Evolutionary conservation across 2,113 vertebrate species (phyloP), one percentile per base, ranked within the genome.

Genomic region (Petromus typicus): DNA sequence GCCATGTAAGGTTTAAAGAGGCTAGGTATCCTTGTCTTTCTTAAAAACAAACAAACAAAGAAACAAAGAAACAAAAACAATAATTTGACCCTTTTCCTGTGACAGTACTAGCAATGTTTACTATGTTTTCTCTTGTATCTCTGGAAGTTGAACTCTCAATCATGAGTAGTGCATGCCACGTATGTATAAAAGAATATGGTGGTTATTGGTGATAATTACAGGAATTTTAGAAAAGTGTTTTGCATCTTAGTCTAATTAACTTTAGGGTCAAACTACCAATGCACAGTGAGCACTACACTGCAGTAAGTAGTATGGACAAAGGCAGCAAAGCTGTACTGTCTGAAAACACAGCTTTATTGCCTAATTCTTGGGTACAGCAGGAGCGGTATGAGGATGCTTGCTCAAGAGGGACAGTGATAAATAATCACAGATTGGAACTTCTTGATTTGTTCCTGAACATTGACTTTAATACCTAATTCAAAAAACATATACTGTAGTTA

Each of bases 391-490:
- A n/a, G 9, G 7, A 89, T 43, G 12, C n/a, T 95, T 59, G 4
- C 14, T 75, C 1, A 85, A 63, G 73, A 30, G 12, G 54, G 37
- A 54, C 14, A 2, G 17, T 92, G 66, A 0, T 0, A 5, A 5
- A 13, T 67, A 30, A 87, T 90, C 48, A 57, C 25, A 54, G 43
- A 20, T 63, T 25, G 67, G 5, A 34, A 23, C 3, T 40, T 20
- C 22, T 71, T 76, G 48, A 27, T 92, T 66, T 67, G 11, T 16
- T 80, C 84, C 27, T 89, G 71, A 93, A 94, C 63, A 91, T 27
- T 59, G 43, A 5, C 34, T 16, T 97, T 94, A 85, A 91, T 90
- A 94, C 40, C 59, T 82, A 89, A 76, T 96, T 92, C 88, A 95
- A 97, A 93, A 93, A 92, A 51, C 57, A 85, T 18, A 57, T 71